Conservation (phyloP, 2,797 vertebrate species). For the Sebastes aleutianus region DNA sequence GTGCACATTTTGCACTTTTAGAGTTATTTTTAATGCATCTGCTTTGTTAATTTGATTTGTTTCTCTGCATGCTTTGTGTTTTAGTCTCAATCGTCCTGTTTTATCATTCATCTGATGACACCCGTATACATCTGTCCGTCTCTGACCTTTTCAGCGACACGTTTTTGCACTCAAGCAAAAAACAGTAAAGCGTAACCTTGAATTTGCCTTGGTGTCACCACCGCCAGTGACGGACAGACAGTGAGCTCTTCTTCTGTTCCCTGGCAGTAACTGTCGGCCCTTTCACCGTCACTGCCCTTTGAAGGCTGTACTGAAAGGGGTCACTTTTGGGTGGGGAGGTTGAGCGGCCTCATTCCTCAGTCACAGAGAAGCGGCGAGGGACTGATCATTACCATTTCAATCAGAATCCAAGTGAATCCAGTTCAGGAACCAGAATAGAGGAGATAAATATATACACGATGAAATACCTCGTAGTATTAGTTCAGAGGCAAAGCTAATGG, state of each 20-base stretch:
- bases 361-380: background rate
- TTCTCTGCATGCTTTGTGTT: background rate
- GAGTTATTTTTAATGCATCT: background rate
- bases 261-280: slow-evolving; percentile 1
- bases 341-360: background rate
- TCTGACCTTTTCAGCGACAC: background rate
- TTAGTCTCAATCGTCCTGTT: background rate
- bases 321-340: slow-evolving; percentile 25
- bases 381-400: slow-evolving; percentile 27
- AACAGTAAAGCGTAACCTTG: slow-evolving; percentile 11
- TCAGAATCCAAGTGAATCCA: slow-evolving; percentile 9
- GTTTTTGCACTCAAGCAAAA: background rate
- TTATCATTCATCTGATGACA: background rate
- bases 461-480: background rate
- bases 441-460: background rate
- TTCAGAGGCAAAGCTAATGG: background rate
- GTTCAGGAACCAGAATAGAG: background rate
- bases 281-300: slow-evolving; percentile 28
- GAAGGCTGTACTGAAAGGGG: slow-evolving; percentile 32
- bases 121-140: background rate
- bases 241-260: slow-evolving; percentile 26
- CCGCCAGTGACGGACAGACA: background rate
- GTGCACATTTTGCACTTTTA: background rate
- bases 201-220: slow-evolving; percentile 16
- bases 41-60: background rate